These are phyloP conservation scores for Hydrotaea cyrtoneurina DNA, from an alignment of 2,888 invertebrate species.

Conservation along the genomic window DNA sequence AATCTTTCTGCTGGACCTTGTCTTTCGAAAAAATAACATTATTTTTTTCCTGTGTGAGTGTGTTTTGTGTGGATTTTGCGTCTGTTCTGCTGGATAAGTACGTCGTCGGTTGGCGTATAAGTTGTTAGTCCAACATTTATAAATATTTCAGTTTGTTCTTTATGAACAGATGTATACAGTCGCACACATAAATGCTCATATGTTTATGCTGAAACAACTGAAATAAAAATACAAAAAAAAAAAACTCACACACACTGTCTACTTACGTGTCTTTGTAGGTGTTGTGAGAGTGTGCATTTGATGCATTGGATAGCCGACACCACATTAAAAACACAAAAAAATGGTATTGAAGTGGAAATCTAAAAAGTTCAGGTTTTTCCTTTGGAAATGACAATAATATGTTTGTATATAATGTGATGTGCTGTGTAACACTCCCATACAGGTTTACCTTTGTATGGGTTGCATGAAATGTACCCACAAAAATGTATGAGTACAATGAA, in stretches of 20 bases:
- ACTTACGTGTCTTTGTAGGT: too few species aligned
- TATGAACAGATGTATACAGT: slow-evolving; percentile 33
- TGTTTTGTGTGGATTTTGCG: slow-evolving; percentile 46
- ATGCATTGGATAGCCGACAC: slow-evolving; percentile 13
- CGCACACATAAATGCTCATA: neutral
- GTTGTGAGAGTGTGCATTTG: neutral
- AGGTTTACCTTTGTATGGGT: too few species aligned
- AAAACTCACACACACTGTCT: too few species aligned
- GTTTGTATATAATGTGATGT: slow-evolving; percentile 12
- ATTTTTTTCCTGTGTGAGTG: neutral
- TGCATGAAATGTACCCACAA: too few species aligned
- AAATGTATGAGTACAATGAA: too few species aligned
- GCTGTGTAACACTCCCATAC: too few species aligned
- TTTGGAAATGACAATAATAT: neutral
- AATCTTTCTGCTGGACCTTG: slow-evolving; percentile 29
- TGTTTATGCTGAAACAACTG: too few species aligned
- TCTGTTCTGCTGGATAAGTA: slow-evolving; percentile 4
- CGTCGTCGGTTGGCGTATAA: slow-evolving; percentile 18
- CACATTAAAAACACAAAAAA: slow-evolving; percentile 34
- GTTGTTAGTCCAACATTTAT: slow-evolving; percentile 48
- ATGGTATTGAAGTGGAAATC: neutral
- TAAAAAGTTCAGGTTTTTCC: neutral
- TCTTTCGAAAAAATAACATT: slow-evolving; percentile 6
- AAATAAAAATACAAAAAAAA: too few species aligned
- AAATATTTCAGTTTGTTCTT: slow-evolving; percentile 47